phyloP scores from a whole-genome alignment of 30 jellyfish, hydroid and myxozoan species.

The Hydra vulgaris region DNA sequence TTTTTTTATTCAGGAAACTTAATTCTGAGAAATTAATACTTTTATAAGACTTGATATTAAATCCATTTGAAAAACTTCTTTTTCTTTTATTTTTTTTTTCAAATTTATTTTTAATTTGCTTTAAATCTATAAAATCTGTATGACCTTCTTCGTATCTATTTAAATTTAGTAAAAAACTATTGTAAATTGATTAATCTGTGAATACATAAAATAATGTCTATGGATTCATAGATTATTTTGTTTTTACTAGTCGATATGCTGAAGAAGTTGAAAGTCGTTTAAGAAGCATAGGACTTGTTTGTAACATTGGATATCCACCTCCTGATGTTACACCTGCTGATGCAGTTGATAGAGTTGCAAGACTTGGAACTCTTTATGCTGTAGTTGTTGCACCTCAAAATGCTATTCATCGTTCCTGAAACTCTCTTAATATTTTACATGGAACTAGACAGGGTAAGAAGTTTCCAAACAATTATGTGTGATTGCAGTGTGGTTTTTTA shows the following conservation, averaged over 20 bases:
- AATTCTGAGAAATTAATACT: too few relatives aligned
- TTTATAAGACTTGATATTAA: too few relatives aligned
- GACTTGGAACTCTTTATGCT: constrained; percentile 77
- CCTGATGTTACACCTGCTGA: constrained; percentile 64
- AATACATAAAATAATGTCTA: neutral
- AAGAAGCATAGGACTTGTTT: constrained; percentile 60
- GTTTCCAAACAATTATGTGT: constrained; percentile 8
- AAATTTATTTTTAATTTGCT: too few relatives aligned
- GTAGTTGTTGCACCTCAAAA: constrained; percentile 69
- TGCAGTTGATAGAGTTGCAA: constrained; percentile 64
- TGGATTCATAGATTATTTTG: too few relatives aligned
- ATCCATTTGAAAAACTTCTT: too few relatives aligned
- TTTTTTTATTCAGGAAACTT: too few relatives aligned
- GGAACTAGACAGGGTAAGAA: constrained; percentile 98
- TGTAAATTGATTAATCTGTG: neutral
- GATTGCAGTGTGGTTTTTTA: neutral
- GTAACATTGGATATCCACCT: constrained; percentile 79
- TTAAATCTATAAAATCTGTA: too few relatives aligned
- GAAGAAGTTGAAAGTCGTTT: constrained; percentile 81
- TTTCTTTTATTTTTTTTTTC: too few relatives aligned
- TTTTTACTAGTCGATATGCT: constrained; percentile 53
- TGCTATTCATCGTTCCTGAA: constrained; percentile 77
- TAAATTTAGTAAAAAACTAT: too few relatives aligned
- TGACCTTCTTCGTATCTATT: too few relatives aligned
- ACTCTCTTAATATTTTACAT: constrained; percentile 74